A percentile compares a stretch with the other conserved stretches of the same genome.
Evolutionary conservation across 2,888 invertebrate genomes (phyloP).

Genomic region (Axea sp.): DNA sequence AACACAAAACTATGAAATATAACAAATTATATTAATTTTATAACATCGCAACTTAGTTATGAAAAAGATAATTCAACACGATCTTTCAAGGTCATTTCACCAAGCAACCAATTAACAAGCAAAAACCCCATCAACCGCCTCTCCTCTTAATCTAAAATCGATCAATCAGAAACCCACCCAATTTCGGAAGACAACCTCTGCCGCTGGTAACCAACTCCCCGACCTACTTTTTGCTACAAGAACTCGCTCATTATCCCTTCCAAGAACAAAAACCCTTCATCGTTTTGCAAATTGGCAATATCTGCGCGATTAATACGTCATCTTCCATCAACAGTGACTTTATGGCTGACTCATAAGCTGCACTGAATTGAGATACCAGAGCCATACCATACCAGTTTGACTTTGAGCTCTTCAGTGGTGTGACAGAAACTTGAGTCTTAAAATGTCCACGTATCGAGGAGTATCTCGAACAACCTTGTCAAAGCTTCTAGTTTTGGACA

Average conservation of each 20-base stretch:
- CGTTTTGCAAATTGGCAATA: slow-evolving; percentile 1
- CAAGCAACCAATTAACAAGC: too few relatives aligned
- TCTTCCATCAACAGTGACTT: neutral
- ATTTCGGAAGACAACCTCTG: too few relatives aligned
- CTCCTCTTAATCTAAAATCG: too few relatives aligned
- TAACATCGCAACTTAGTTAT: too few relatives aligned
- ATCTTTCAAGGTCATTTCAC: too few relatives aligned
- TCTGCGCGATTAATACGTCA: slow-evolving; percentile 17
- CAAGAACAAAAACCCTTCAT: neutral
- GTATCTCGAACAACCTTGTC: neutral
- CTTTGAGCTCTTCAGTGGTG: neutral
- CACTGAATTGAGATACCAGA: neutral
- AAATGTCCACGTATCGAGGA: neutral
- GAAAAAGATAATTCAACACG: too few relatives aligned
- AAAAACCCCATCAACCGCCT: too few relatives aligned
- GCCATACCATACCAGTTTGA: neutral
- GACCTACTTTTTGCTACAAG: too few relatives aligned
- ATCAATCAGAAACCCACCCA: too few relatives aligned
- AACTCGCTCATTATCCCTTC: slow-evolving; percentile 2
- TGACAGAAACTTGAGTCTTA: slow-evolving; percentile 1
- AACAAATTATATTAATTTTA: too few relatives aligned
- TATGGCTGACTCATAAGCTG: neutral
- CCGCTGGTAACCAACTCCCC: too few relatives aligned
- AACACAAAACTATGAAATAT: too few relatives aligned
- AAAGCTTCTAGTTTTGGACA: slow-evolving; percentile 6